These are phyloP conservation scores for Onychostruthus taczanowskii DNA, from an alignment of 2,113 vertebrate genomes.

Conservation along the genomic window DNA sequence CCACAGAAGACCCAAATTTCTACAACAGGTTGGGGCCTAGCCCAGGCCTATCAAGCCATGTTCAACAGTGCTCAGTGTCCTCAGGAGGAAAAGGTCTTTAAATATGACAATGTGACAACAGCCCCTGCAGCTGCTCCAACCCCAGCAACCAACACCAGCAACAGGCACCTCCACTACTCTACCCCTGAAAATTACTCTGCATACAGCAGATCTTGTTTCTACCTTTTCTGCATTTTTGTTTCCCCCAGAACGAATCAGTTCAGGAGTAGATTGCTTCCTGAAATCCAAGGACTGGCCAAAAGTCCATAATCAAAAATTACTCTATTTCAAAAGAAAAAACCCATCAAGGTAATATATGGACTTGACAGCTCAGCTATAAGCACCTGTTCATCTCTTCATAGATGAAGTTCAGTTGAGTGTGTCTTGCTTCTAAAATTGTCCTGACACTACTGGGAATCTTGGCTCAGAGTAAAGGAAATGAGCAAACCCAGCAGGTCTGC, in stretches of 20 bases:
- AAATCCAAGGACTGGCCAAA: neutral
- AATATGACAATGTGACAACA: neutral
- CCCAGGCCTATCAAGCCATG: neutral
- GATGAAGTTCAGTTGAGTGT: constrained; percentile 34
- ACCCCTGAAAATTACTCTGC: neutral
- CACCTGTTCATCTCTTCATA: constrained; percentile 58
- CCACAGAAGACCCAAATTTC: neutral
- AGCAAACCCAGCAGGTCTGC: constrained; percentile 21
- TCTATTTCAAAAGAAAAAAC: neutral
- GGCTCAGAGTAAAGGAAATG: constrained; percentile 46
- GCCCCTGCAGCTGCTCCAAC: neutral
- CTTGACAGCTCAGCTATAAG: constrained; percentile 32
- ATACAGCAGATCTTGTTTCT: neutral
- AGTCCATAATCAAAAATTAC: neutral
- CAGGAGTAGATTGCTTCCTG: neutral
- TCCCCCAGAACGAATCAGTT: neutral
- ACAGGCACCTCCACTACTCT: neutral
- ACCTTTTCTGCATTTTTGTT: neutral
- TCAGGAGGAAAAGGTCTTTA: neutral
- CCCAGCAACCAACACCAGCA: neutral
- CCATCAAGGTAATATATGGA: constrained; percentile 28
- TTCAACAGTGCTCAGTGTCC: neutral
- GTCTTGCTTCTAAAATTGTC: constrained; percentile 64
- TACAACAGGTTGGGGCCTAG: neutral
- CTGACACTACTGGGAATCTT: constrained; percentile 41